phyloP scores from a whole-genome alignment of 1,140 invertebrate genomes.

The Pseudomyrmex cubaensis region DNA sequence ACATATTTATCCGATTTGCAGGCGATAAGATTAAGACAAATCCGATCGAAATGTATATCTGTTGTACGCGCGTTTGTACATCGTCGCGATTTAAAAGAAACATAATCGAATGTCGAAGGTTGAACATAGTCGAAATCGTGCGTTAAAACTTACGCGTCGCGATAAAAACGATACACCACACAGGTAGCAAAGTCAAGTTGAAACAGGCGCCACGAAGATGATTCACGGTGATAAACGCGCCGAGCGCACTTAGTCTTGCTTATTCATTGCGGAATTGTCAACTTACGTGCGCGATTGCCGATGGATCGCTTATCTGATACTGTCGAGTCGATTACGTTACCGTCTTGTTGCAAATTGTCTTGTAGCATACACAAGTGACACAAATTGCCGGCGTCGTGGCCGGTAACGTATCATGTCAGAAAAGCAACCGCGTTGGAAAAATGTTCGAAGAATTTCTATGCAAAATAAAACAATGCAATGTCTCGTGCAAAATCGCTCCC shows the following conservation, averaged over 20 bases:
- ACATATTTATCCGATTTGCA: neutral
- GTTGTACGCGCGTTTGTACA: too few relatives aligned
- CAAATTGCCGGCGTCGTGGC: too few relatives aligned
- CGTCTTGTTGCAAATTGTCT: neutral
- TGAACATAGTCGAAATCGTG: slow-evolving; percentile 5
- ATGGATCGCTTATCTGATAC: neutral
- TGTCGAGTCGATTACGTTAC: neutral
- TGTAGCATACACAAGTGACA: neutral
- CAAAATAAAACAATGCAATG: too few relatives aligned
- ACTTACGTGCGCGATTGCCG: neutral
- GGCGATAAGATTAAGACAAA: slow-evolving; percentile 25
- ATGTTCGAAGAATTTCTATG: neutral
- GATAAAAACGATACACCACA: slow-evolving; percentile 63
- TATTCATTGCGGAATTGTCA: slow-evolving; percentile 24
- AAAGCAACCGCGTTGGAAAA: neutral
- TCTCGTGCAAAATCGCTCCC: slow-evolving; percentile 40
- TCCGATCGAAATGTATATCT: neutral
- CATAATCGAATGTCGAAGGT: too few relatives aligned
- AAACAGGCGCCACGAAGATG: slow-evolving; percentile 66
- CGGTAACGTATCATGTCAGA: too few relatives aligned
- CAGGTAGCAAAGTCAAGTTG: slow-evolving; percentile 49
- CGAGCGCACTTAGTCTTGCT: slow-evolving; percentile 8
- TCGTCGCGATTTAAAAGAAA: too few relatives aligned
- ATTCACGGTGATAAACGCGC: slow-evolving; percentile 70
- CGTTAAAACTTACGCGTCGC: neutral